Percentiles rank a stretch among this genome's conserved stretches.
These are phyloP conservation scores for Hetaerina americana DNA, from an alignment of 1,140 invertebrate species.

Conservation along the genomic window DNA sequence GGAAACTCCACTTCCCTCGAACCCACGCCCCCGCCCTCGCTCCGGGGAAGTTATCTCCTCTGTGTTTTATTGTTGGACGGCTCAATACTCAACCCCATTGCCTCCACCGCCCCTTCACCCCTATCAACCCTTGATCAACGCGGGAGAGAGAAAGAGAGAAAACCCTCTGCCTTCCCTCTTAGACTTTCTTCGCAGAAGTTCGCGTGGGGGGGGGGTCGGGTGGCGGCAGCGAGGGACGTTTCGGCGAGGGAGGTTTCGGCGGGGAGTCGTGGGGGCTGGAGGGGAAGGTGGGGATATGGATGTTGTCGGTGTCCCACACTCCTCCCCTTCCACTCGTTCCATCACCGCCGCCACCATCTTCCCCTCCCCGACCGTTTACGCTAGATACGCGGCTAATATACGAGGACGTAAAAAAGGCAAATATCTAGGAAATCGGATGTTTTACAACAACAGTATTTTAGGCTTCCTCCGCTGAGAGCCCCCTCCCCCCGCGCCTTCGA, in stretches of 20 bases:
- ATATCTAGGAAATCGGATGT: not conserved
- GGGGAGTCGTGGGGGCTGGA: not conserved
- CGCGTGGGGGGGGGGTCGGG: not conserved
- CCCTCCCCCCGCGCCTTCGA: no score
- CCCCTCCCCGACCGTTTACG: not conserved
- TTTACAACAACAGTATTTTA: conserved; percentile 1
- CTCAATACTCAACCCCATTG: no score
- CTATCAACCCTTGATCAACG: not conserved
- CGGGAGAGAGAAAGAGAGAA: not conserved
- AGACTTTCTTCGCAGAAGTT: not conserved
- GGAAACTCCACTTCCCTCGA: no score
- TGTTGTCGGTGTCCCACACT: no score
- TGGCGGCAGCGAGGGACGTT: not conserved
- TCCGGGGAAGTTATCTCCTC: not conserved
- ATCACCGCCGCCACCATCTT: no score
- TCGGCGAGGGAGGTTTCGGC: no score
- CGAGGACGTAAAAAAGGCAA: not conserved
- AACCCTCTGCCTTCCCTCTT: not conserved
- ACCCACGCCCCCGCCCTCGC: not conserved
- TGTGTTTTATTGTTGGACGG: not conserved
- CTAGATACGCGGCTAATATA: not conserved
- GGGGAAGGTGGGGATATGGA: not conserved
- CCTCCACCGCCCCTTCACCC: no score
- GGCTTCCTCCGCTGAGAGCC: not conserved
- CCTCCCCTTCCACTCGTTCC: no score